A percentile compares a stretch with the other conserved stretches of the same genome.
phyloP scores from a whole-genome alignment of 2,797 vertebrate species.

The Heteromormyrus szaboi region DNA sequence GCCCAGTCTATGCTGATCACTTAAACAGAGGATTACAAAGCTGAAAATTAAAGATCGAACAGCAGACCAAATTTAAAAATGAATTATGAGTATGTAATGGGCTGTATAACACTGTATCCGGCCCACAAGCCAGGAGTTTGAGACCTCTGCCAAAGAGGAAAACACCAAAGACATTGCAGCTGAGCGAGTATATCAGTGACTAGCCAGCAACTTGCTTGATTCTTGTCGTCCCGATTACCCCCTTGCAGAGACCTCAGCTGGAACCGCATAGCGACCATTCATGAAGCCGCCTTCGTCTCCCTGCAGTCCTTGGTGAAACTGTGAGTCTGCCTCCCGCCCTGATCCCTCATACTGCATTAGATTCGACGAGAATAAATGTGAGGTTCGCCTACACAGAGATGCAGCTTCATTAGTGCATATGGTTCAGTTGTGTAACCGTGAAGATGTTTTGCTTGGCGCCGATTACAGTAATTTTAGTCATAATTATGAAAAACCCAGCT shows the following conservation, averaged over 20 bases:
- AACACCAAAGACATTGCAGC: not conserved
- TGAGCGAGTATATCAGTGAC: not conserved
- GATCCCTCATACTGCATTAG: not conserved
- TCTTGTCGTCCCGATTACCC: not conserved
- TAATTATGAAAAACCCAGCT: slow-evolving; percentile 11
- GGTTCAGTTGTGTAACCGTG: slow-evolving; percentile 7
- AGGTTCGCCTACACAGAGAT: slow-evolving; percentile 5
- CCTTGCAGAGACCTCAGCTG: slow-evolving; percentile 79
- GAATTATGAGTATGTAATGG: not conserved
- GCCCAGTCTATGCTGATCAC: not conserved
- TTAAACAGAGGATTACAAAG: not conserved
- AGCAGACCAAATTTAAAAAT: not conserved
- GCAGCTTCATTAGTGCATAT: slow-evolving; percentile 13
- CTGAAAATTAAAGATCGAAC: not conserved
- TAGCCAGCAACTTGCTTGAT: not conserved
- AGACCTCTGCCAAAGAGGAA: not conserved
- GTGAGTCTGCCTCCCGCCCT: slow-evolving; percentile 61
- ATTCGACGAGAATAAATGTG: slow-evolving; percentile 11
- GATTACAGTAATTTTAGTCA: slow-evolving; percentile 1
- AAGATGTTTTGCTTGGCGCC: slow-evolving; percentile 23
- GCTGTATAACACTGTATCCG: not conserved
- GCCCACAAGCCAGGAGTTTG: not conserved
- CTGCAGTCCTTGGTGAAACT: slow-evolving; percentile 82
- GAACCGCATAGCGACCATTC: slow-evolving; percentile 79
- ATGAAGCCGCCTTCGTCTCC: slow-evolving; percentile 76